Evolutionary conservation across 2,888 invertebrate genomes (phyloP), one percentile per base, ranked within the genome.

Genomic region (Ormyrus rosae): DNA sequence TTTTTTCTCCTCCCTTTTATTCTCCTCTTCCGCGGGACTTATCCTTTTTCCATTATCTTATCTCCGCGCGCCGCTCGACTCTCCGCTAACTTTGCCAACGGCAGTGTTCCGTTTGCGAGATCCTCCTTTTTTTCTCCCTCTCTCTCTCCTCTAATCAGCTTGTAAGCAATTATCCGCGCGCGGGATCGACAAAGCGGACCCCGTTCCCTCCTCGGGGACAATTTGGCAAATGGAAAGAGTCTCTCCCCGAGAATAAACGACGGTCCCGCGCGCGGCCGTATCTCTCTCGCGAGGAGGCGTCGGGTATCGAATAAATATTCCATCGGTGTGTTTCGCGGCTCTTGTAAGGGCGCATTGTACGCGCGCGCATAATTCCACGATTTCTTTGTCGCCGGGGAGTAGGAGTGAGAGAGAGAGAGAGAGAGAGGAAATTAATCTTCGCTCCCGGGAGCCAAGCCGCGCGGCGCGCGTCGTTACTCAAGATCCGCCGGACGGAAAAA

Each of bases 401-500:
- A 2, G 34, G 56, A 58, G 67, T 3, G 8, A 6, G 51, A 34
- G 64, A 61, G 55, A 60, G 70, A 19, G 19, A 19, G 19, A 19
- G 51, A 34, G 64, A 61, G 55, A 60, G 70, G 68, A 65, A 81
- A 81, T 81, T 78, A 81, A 81, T 81, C 78, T 81, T 78, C 64
- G 69, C 55, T 34, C 63, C 53, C 63, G 53, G 64, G 46, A 73
- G 67, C 53, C 19, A 34, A 34, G 78, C 51, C 56, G 46, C 58
- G 11, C 11, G 69, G 78, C 64, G 60, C 45, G 73, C 58, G 78
- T 78, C 81, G 78, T 81, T 78, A 81, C 74, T 81, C 81, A 78
- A 60, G 70, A 73, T 61, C 68, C 61, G 46, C 48, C 63, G 68
- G 51, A 58, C 34, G 61, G 65, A 63, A 67, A 72, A 76, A 76